phyloP scores from a whole-genome alignment of 2,113 vertebrate genomes.

The Synodontis membranacea region DNA sequence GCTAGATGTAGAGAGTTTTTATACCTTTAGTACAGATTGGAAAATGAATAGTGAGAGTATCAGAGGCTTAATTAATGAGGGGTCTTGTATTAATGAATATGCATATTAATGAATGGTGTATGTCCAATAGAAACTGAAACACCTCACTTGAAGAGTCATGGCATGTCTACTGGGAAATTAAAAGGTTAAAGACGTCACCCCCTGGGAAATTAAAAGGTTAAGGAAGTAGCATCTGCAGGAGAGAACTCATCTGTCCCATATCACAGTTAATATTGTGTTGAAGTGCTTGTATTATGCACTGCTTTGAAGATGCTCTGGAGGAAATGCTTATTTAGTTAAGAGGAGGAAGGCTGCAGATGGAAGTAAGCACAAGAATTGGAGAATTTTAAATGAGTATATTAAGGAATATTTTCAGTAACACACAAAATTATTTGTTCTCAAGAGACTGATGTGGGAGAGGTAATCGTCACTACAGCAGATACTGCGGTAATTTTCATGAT shows the following conservation, averaged over 20 bases:
- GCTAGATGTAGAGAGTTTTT: not conserved
- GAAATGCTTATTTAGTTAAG: not conserved
- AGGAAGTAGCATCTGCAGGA: not conserved
- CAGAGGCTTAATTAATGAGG: not conserved
- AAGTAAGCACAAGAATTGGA: not conserved
- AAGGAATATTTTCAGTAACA: not conserved
- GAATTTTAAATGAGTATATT: conserved; percentile 4
- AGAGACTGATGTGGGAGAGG: not conserved
- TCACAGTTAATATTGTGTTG: not conserved
- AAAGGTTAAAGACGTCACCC: not conserved
- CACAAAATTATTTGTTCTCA: conserved; percentile 7
- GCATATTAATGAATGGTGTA: conserved; percentile 29
- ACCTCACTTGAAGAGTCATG: conserved; percentile 22
- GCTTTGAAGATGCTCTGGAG: not conserved
- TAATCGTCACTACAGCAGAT: not conserved
- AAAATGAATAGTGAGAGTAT: not conserved
- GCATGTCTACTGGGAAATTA: not conserved
- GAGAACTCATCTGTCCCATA: conserved; percentile 3
- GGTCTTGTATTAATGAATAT: not conserved
- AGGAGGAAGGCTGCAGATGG: conserved; percentile 33
- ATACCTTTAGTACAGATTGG: not conserved
- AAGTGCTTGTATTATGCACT: conserved; percentile 7
- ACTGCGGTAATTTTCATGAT: conserved; percentile 15
- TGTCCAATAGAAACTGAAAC: conserved; percentile 21
- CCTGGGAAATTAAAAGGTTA: not conserved